Evolutionary conservation across 1,140 invertebrate species (phyloP), one percentile per base, ranked within the genome.

Genomic region (Drosophila jambulina): DNA sequence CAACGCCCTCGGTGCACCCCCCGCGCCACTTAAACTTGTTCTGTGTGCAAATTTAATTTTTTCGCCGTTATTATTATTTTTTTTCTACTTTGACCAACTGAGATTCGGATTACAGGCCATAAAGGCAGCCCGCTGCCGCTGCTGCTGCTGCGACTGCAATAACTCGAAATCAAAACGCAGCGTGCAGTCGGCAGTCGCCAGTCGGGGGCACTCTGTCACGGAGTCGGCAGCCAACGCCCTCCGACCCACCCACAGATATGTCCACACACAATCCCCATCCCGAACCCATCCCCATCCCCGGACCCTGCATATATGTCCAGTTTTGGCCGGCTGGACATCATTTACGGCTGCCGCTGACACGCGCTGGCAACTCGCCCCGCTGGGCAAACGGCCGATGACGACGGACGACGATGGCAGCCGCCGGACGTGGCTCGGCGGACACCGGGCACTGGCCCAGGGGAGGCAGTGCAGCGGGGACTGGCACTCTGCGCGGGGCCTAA

Each of bases 161-260:
- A 88, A 90, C 84, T 90, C 78, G 80, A 88, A 84, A 84, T 90
- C 84, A 87, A 87, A 87, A 68, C 84, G 58, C 83, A 87, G 80
- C 84, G 19, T 78, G 83, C 63, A 80, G 76, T 43, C 71, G 21
- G 48, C 76, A 69, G 48, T 48, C 48, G 60, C 27, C 40, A 27
- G 56, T 27, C 29, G 54, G 45, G 49, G 71, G 68, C 84, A 87
- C 84, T 88, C 61, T 84, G 83, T 88, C 83, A 84, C 80, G 58
- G 51, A 71, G 51, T 83, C 56, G 70, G 53, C 75, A 63, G 65
- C 63, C 57, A 78, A 78, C 76, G 59, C 75, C 75, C 64, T 72
- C 65, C 59, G 42, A 58, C 75, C 76, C 76, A 69, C 75, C 75
- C 74, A 78, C 57, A 54, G 75, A 60, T 29, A 38, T 53, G 34